Evolutionary conservation across 2,113 vertebrate genomes (phyloP), one percentile per base, ranked within the genome.

Genomic region (Chamaetylas fuelleborni): DNA sequence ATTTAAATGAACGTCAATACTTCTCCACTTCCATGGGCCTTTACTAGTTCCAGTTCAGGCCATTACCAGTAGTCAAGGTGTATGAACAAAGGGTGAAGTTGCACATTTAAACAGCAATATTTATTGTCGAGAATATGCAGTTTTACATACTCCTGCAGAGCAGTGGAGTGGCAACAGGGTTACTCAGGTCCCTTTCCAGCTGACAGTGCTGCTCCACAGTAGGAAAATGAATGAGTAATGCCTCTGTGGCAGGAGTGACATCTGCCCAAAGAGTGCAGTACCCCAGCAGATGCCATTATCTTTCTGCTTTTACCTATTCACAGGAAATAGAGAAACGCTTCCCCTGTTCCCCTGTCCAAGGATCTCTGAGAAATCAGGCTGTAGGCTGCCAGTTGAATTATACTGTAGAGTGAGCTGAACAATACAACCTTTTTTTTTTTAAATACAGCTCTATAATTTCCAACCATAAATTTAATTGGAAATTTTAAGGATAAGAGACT

Each of bases 381-480:
- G 6, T 53, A 71, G 42, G 19, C 10, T 94, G 53, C 53, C 57
- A 45, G 14, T 11, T 60, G 62, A 64, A 74, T 84, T 90, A 84
- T 54, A 60, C 9, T 5, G 3, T 40, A 53, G n/a, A 86, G 40
- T 53, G 45, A 90, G 28, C 22, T 69, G 61, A 94, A 79, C 9
- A 79, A 40, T 56, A 28, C 16, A n/a, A 19, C 36, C 31, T 51
- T 40, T 13, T 51, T 66, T 70, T 47, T 40, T 14, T 38, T 38
- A 7, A 51, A 60, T 66, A 62, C 26, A 66, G 42, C 28, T 86
- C 29, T 81, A 26, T 78, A 24, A 84, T 95, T 91, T 92, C 47
- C 51, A 90, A 51, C 33, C 47, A 81, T 92, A 92, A 90, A 90
- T 94, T 86, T 81, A 92, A 81, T 29, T 83, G 58, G 56, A 60